Conservation (phyloP, 2,797 vertebrate genomes). For the Myotis planiceps region DNA sequence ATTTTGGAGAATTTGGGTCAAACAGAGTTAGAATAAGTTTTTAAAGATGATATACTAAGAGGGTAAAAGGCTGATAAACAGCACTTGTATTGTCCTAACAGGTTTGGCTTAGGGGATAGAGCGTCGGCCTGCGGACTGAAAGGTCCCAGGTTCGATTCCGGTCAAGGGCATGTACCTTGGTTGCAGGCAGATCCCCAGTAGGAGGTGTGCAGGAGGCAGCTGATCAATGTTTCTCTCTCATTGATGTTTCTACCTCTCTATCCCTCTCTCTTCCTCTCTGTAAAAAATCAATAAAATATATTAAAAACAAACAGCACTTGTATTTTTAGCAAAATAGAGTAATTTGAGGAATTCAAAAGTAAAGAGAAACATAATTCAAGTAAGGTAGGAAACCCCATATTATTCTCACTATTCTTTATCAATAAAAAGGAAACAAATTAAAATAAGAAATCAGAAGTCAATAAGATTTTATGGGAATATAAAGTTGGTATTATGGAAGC, state of each 20-base stretch:
- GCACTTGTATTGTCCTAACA: background rate
- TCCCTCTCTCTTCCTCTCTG: no score
- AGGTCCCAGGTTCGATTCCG: no score
- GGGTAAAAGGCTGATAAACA: background rate
- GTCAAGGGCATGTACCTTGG: no score
- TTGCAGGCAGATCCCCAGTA: no score
- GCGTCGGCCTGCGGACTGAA: no score
- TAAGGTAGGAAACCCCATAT: background rate
- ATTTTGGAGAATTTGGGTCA: background rate
- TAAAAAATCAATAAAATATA: no score
- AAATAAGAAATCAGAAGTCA: background rate
- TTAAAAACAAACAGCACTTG: background rate
- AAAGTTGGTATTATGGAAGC: background rate
- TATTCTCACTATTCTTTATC: background rate
- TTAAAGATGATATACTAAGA: background rate
- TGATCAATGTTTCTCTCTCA: no score
- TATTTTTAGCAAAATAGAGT: background rate
- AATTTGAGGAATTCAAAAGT: slow-evolving; percentile 11
- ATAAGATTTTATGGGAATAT: background rate
- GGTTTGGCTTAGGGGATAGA: no score
- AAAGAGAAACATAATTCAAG: background rate
- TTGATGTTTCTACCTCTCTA: no score
- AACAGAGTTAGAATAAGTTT: background rate
- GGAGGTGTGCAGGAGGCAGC: no score
- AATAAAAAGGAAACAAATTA: background rate